Conservation (phyloP, 2,888 invertebrate species). For the Nomada fucata region DNA sequence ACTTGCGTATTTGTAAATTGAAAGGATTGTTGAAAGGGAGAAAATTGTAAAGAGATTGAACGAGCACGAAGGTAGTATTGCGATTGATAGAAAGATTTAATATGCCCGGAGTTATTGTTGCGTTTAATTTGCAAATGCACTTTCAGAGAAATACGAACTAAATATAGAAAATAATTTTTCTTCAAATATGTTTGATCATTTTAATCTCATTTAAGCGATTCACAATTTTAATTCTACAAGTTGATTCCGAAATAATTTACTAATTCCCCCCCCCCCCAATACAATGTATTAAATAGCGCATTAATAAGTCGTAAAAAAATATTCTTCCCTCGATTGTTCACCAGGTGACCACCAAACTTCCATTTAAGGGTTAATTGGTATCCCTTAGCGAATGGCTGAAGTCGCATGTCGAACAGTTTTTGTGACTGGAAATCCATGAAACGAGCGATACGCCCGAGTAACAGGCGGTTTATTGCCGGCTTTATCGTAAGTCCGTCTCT, state of each 20-base stretch:
- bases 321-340: background rate
- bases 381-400: background rate
- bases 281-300: too few species aligned
- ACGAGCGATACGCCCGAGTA: background rate
- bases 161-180: too few species aligned
- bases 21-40: background rate
- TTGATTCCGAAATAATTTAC: too few species aligned
- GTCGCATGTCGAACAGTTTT: background rate
- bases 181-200: too few species aligned
- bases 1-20: background rate
- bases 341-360: background rate
- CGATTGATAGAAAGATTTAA: background rate
- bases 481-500: slow-evolving; percentile 14
- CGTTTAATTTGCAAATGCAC: background rate
- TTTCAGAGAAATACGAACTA: too few species aligned
- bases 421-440: background rate
- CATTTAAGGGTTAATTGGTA: background rate
- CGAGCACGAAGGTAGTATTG: background rate
- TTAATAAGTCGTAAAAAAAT: background rate
- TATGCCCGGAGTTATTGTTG: background rate
- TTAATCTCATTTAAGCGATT: too few species aligned
- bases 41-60: background rate
- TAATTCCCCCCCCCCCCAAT: too few species aligned
- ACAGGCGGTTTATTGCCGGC: slow-evolving; percentile 12
- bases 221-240: too few species aligned